Base-by-base conservation (phyloP, 2,888 invertebrate genomes). In the Chalcis sispes region DNA sequence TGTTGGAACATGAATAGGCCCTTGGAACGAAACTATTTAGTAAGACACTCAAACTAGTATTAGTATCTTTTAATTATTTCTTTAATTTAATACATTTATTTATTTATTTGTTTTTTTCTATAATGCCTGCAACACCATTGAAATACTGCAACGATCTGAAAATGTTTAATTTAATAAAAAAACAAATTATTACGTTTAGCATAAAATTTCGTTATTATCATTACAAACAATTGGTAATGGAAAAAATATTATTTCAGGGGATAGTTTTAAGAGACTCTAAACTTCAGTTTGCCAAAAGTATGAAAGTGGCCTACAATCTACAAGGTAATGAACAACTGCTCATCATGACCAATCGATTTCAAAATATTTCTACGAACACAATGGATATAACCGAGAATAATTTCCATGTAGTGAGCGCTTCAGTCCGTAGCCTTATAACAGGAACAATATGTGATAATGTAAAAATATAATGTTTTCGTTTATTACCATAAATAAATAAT, bases 201-300 rank as follows among this genome's bases (percentile, higher is more conserved):
- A n/a, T n/a, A n/a, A n/a, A n/a, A n/a, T n/a, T n/a, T n/a, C n/a
- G n/a, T n/a, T n/a, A n/a, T n/a, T n/a, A n/a, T n/a, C n/a, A n/a
- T n/a, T n/a, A n/a, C n/a, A n/a, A n/a, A n/a, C n/a, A n/a, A 32
- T 32, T 32, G 46, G 2, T 46, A 46, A 46, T 2, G 13, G 13
- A 10, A 50, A 42, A 56, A 23, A 42, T 56, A 18, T 48, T 23
- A 10, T 75, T 72, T 13, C 54, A 80, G 79, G 59, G 25, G 18
- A 72, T 73, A 2, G 46, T 69, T 10, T 67, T 73, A 5, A 25
- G 50, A 10, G 91, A 94, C 83, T 87, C 87, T 29, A 89, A 91
- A 65, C 85, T 95, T 65, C 95, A 95, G 83, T 95, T 95, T 82
- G 90, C 92, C 1, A 93, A 94, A 82, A 95, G 95, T 0, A 82